Conservation (phyloP, 2,113 vertebrate species). For the Calyptomena viridis region DNA sequence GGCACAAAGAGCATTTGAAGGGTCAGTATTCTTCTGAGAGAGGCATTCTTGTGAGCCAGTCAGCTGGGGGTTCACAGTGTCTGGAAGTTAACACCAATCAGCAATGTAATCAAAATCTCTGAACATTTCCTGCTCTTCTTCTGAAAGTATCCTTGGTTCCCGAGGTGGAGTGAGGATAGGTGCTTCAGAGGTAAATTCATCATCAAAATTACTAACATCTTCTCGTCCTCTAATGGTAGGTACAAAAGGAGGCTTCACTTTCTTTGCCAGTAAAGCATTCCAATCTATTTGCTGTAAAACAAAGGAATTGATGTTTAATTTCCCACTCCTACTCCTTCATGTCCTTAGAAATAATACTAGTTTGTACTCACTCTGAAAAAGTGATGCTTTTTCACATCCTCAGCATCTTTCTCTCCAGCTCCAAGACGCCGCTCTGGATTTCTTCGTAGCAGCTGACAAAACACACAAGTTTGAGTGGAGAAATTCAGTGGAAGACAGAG, state of each 20-base stretch:
- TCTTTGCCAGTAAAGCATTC: slow-evolving; percentile 91
- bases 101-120: slow-evolving; percentile 98
- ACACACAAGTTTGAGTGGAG: background rate
- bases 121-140: slow-evolving; percentile 93
- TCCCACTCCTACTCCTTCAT: background rate
- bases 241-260: slow-evolving; percentile 94
- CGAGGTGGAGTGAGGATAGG: slow-evolving; percentile 95
- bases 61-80: slow-evolving; percentile 85
- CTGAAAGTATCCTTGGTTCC: slow-evolving; percentile 89
- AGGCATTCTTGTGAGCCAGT: slow-evolving; percentile 74
- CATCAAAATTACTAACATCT: slow-evolving; percentile 98
- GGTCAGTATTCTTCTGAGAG: slow-evolving; percentile 61
- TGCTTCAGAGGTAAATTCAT: slow-evolving; percentile 97
- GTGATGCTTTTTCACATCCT: slow-evolving; percentile 96
- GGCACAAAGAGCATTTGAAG: slow-evolving; percentile 80
- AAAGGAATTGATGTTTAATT: slow-evolving; percentile 14
- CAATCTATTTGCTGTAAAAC: slow-evolving; percentile 88
- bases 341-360: background rate
- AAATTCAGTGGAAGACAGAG: background rate
- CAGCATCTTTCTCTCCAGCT: slow-evolving; percentile 92
- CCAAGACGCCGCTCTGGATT: slow-evolving; percentile 95
- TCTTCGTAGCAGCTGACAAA: slow-evolving; percentile 88
- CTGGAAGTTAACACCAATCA: slow-evolving; percentile 90
- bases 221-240: slow-evolving; percentile 89
- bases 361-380: slow-evolving; percentile 89